These are phyloP conservation scores for Muntiacus muntjak DNA, from an alignment of 2,113 vertebrate genomes.

Conservation along the genomic window DNA sequence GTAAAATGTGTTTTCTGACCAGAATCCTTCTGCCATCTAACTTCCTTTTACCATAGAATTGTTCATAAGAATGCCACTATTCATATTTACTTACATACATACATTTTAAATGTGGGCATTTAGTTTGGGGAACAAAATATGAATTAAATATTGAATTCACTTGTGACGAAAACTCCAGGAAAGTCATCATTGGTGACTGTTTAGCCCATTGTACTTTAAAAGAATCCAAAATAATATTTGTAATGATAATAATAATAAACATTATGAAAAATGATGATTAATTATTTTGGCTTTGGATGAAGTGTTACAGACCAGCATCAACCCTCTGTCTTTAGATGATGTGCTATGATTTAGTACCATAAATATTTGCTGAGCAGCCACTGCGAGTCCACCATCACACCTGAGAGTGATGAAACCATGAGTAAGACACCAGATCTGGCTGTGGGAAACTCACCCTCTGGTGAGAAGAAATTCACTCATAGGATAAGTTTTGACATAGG, in stretches of 20 bases:
- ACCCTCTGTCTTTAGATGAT: not conserved
- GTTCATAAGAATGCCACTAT: conserved; percentile 15
- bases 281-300: not conserved
- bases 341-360: not conserved
- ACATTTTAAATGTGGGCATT: conserved; percentile 43
- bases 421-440: not conserved
- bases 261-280: not conserved
- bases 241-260: not conserved
- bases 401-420: not conserved
- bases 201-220: not conserved
- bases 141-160: conserved; percentile 28
- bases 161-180: not conserved
- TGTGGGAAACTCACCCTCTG: not conserved
- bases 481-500: not conserved
- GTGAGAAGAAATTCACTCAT: not conserved
- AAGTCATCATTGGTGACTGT: not conserved
- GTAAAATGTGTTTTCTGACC: conserved; percentile 63
- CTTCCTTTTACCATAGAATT: conserved; percentile 47
- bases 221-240: not conserved
- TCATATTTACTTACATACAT: conserved; percentile 34
- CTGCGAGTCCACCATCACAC: not conserved
- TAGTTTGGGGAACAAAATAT: conserved; percentile 15
- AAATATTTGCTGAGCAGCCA: not conserved
- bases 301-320: not conserved
- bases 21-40: conserved; percentile 28